Conservation (phyloP, 2,888 invertebrate species). For the Capitulum mitella region DNA sequence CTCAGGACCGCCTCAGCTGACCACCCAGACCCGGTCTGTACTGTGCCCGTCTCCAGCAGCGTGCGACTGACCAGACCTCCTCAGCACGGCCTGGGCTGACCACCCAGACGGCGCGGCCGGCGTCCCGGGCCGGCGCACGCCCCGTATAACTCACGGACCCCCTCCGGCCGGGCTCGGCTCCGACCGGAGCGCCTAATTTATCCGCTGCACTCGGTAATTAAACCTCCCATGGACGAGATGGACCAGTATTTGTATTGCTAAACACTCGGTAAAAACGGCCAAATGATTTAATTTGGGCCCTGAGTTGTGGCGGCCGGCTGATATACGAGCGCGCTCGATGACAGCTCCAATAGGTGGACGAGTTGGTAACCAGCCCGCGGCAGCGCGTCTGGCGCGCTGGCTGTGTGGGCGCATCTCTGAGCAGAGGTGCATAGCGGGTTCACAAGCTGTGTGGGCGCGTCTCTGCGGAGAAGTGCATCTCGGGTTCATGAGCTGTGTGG, state of each 20-base stretch:
- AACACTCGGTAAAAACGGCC: conserved; percentile 10
- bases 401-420: no score
- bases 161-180: neutral
- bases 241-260: conserved; percentile 9
- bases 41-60: no score
- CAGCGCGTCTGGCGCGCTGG: no score
- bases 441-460: no score
- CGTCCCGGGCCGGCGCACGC: neutral
- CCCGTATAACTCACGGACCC: neutral
- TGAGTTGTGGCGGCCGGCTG: neutral
- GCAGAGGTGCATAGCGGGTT: no score
- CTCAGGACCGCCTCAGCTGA: no score
- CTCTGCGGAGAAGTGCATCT: no score
- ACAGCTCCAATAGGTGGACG: neutral
- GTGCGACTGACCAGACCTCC: no score
- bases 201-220: neutral
- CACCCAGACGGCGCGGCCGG: neutral
- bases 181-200: neutral
- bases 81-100: neutral
- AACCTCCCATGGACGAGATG: conserved; percentile 14
- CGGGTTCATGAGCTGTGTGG: no score
- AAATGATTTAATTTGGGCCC: conserved; percentile 12
- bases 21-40: no score
- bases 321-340: neutral
- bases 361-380: no score